Conservation (phyloP, 2,113 vertebrate species). For the Mugil cephalus region DNA sequence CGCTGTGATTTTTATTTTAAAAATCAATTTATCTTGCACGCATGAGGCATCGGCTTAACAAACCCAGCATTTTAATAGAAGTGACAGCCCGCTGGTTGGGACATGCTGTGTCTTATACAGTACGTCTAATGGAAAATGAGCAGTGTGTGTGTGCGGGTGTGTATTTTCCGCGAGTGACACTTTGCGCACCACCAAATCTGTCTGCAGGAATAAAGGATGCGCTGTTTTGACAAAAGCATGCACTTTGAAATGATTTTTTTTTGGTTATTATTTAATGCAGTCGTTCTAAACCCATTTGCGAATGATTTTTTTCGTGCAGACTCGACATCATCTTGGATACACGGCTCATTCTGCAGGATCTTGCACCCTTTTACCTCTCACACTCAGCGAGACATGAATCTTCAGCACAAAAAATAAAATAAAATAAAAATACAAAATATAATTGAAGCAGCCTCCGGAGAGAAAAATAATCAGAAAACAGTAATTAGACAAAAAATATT, state of each 20-base stretch:
- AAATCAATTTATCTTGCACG: conserved; percentile 49
- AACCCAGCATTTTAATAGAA: conserved; percentile 31
- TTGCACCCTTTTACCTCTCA: background rate
- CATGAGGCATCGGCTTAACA: conserved; percentile 24
- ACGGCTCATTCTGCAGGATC: too few relatives aligned
- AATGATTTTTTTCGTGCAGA: background rate
- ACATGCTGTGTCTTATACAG: conserved; percentile 13
- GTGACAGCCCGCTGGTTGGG: conserved; percentile 35
- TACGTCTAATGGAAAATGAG: background rate
- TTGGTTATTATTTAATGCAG: background rate
- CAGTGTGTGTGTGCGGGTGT: conserved; percentile 2
- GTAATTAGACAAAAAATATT: background rate
- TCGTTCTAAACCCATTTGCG: background rate
- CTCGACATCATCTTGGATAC: too few relatives aligned
- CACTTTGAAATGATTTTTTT: background rate
- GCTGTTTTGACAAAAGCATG: background rate
- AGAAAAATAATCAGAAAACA: background rate
- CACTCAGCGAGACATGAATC: conserved; percentile 15
- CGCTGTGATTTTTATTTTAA: conserved; percentile 42
- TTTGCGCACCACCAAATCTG: background rate
- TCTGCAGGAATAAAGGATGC: background rate
- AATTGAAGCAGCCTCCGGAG: background rate
- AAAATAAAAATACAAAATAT: background rate
- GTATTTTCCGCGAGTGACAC: background rate
- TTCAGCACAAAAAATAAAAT: conserved; percentile 7